Percentiles rank a stretch among this genome's conserved stretches.
These are phyloP conservation scores for Opisthograptis luteolata DNA, from an alignment of 2,888 invertebrate genomes.

Conservation along the genomic window DNA sequence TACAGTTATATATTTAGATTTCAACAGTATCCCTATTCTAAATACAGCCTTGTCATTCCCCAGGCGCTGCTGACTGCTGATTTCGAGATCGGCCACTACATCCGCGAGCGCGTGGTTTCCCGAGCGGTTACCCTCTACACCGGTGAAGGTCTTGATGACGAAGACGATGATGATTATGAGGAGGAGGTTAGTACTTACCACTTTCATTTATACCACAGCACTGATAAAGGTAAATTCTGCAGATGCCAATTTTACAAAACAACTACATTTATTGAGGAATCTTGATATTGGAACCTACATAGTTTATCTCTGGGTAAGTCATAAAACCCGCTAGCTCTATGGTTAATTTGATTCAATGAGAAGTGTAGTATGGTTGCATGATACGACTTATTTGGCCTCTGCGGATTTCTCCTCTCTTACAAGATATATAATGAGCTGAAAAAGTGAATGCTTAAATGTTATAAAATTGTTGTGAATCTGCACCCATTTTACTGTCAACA, in stretches of 20 bases:
- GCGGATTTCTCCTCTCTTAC: background rate
- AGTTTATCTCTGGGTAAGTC: too few species aligned
- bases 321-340: background rate
- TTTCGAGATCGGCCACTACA: constrained; percentile 99
- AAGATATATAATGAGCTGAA: background rate
- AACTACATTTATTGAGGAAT: background rate
- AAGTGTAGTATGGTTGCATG: background rate
- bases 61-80: constrained; percentile 93
- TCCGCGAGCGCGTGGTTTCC: constrained; percentile 98
- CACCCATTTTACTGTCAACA: too few species aligned
- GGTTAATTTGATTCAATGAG: background rate
- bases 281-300: background rate
- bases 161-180: constrained; percentile 90
- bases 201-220: background rate
- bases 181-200: constrained; percentile 75
- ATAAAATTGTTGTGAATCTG: too few species aligned
- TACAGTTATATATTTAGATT: too few species aligned
- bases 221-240: background rate
- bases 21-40: too few species aligned
- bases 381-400: background rate
- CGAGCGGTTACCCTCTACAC: constrained; percentile 98
- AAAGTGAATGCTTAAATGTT: too few species aligned
- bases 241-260: background rate
- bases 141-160: constrained; percentile 93
- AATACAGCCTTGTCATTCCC: too few species aligned